phyloP scores from a whole-genome alignment of 2,888 invertebrate genomes.

The Plemyria rubiginata region DNA sequence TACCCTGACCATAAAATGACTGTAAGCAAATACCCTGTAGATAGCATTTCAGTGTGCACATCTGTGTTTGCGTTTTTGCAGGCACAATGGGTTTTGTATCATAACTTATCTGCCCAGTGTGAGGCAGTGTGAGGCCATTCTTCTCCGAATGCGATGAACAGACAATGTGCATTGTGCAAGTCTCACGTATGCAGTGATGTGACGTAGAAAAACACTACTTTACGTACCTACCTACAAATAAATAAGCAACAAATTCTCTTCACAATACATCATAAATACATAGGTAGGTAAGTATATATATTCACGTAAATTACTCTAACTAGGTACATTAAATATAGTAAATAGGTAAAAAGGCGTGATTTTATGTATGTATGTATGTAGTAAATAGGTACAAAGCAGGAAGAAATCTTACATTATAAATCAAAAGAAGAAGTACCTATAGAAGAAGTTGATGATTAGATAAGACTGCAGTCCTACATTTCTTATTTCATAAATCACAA shows the following conservation, averaged over 20 bases:
- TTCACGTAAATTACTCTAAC: too few species aligned
- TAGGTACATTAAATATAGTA: too few species aligned
- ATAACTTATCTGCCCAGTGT: slow-evolving; percentile 49
- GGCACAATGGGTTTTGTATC: slow-evolving; percentile 66
- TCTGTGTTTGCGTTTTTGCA: slow-evolving; percentile 56
- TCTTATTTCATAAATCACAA: too few species aligned
- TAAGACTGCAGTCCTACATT: too few species aligned
- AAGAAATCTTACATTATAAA: too few species aligned
- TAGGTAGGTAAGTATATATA: too few species aligned
- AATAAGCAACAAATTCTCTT: not conserved
- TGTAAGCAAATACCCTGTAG: slow-evolving; percentile 28
- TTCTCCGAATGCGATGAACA: slow-evolving; percentile 63
- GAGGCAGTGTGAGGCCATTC: slow-evolving; percentile 59
- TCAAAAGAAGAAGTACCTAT: too few species aligned
- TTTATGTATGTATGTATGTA: too few species aligned
- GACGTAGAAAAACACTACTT: slow-evolving; percentile 55
- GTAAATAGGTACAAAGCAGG: too few species aligned
- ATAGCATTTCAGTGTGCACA: slow-evolving; percentile 41
- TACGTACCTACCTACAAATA: not conserved
- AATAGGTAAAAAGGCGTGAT: too few species aligned
- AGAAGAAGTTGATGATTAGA: too few species aligned
- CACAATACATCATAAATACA: not conserved
- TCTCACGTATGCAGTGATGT: slow-evolving; percentile 49
- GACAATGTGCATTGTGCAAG: slow-evolving; percentile 77
- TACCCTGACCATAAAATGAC: slow-evolving; percentile 13